Evolutionary conservation across 2,888 invertebrate genomes (phyloP).

Genomic region (Macrosoma leucophasiata): DNA sequence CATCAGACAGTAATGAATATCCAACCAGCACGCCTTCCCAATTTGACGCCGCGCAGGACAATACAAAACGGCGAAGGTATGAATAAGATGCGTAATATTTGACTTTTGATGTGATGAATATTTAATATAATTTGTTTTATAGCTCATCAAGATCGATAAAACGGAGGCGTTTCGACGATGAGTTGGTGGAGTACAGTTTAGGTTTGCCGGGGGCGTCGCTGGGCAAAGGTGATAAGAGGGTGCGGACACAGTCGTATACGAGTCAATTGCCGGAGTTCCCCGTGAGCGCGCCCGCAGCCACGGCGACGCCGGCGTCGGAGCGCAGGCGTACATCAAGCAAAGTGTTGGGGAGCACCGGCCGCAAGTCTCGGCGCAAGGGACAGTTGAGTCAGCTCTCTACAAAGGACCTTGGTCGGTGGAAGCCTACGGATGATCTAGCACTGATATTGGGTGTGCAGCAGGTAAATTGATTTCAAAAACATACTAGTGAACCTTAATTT

Average conservation of each 20-base stretch:
- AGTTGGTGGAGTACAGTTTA: conserved; percentile 93
- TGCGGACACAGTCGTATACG: conserved; percentile 68
- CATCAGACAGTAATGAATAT: conserved; percentile 63
- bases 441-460: conserved; percentile 95
- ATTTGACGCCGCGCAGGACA: conserved; percentile 53
- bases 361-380: conserved; percentile 76
- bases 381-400: conserved; percentile 82
- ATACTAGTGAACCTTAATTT: too few species aligned
- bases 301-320: conserved; percentile 41
- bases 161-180: conserved; percentile 96
- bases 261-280: conserved; percentile 70
- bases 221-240: conserved; percentile 62
- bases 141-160: conserved; percentile 97
- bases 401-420: conserved; percentile 95
- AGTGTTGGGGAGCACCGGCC: conserved; percentile 53
- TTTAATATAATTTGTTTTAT: conserved; percentile 30
- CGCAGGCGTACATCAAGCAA: conserved; percentile 57
- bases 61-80: conserved; percentile 69
- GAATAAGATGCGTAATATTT: conserved; percentile 1
- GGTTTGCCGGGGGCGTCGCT: conserved; percentile 77
- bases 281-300: conserved; percentile 32
- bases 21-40: conserved; percentile 45
- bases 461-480: conserved; percentile 59
- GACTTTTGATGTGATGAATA: conserved; percentile 5
- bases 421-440: conserved; percentile 96